These are phyloP conservation scores for Eristalinus sepulchralis DNA, from an alignment of 2,888 invertebrate genomes.

Conservation along the genomic window DNA sequence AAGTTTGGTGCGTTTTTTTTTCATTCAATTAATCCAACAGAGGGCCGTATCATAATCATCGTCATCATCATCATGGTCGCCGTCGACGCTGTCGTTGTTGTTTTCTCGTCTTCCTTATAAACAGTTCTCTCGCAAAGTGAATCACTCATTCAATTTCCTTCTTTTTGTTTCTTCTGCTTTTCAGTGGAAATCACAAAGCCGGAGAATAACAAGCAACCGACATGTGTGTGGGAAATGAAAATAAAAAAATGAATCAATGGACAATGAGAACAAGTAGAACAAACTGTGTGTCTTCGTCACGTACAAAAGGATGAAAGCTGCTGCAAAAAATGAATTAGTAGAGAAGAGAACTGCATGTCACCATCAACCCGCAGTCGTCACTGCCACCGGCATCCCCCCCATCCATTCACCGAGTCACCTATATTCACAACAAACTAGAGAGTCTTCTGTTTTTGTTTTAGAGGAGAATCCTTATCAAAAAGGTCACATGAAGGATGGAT, in stretches of 20 bases:
- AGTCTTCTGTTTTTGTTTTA: conserved; percentile 29
- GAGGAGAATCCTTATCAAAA: conserved; percentile 66
- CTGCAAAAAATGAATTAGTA: conserved; percentile 1
- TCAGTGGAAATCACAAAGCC: conserved; percentile 24
- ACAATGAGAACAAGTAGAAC: conserved; percentile 51
- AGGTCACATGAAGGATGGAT: conserved; percentile 70
- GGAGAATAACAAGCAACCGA: conserved; percentile 20
- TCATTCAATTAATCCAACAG: conserved; percentile 60
- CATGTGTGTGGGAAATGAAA: conserved; percentile 1
- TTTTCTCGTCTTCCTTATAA: conserved; percentile 37
- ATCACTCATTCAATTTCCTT: conserved; percentile 63
- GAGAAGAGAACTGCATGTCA: conserved; percentile 31
- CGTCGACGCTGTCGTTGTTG: background rate
- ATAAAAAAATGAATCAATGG: conserved; percentile 53
- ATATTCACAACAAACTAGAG: conserved; percentile 38
- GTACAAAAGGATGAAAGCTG: conserved; percentile 55
- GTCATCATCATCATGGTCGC: background rate
- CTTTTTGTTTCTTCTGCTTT: background rate
- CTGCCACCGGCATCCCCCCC: too few relatives aligned
- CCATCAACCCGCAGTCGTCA: background rate
- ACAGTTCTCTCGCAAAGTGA: conserved; percentile 58
- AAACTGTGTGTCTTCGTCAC: conserved; percentile 38
- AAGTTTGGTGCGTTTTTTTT: background rate
- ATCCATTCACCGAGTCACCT: conserved; percentile 38
- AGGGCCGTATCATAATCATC: conserved; percentile 52